Base-by-base conservation (phyloP, 2,113 vertebrate species). In the Notarius lentiginosus region DNA sequence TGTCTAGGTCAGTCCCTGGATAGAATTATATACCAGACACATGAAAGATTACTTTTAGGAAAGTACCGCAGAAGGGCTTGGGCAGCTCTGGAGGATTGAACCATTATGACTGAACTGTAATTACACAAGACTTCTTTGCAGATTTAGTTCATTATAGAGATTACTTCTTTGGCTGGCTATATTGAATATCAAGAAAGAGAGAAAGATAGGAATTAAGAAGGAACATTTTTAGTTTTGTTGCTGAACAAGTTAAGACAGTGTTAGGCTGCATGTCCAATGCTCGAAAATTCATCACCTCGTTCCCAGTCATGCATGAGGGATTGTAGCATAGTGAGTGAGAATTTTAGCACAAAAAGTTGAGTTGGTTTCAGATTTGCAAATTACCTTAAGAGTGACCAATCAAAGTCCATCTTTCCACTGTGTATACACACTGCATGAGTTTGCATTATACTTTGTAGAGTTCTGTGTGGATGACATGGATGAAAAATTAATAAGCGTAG, bases 81-180 rank as follows among this genome's bases (percentile, higher is more conserved):
- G 1, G 17, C 17, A 77, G 10, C 68, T 70, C 80, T 86, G 51
- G 84, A n/a, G 84, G 41, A n/a, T 47, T 12, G 41, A 63, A 66
- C 49, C 84, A 70, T 58, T 86, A 27, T 66, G 51, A 58, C 27
- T 58, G 34, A 80, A 86, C 76, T 68, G 63, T 70, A 55, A 86
- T 70, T 86, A 80, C 27, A 79, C n/a, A 66, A 66, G 60, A 56
- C 27, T 9, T 24, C 22, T 4, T 70, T 41, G 41, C 51, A 80
- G 63, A 80, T 86, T 58, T 22, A 55, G 11, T 55, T 86, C 10
- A 68, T n/a, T 68, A 47, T 68, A 79, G 18, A 66, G 18, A 79
- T 51, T 2, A 34, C 47, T 63, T 65, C 49, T 34, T n/a, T 49
- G 73, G 75, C 7, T 22, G 7, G 61, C 30, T 30, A 1, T 8